Evolutionary conservation across 2,113 vertebrate genomes (phyloP).

Genomic region (Colius striatus): DNA sequence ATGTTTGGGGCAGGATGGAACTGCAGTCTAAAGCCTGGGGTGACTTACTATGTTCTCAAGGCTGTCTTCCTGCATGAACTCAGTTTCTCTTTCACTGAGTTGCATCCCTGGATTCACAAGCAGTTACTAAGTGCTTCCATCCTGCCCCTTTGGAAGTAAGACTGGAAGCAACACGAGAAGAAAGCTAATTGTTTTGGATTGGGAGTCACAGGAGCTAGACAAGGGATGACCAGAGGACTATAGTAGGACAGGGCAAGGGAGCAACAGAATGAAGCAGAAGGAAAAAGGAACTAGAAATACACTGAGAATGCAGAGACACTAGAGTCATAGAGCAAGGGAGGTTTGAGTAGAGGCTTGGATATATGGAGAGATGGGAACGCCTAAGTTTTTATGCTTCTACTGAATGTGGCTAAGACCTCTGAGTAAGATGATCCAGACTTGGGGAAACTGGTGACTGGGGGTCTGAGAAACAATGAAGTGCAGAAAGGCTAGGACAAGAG

Average conservation of each 20-base stretch:
- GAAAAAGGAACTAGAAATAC: neutral
- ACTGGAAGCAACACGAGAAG: neutral
- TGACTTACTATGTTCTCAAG: neutral
- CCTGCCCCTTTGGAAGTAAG: rapidly evolving
- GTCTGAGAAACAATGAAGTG: neutral
- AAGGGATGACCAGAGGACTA: neutral
- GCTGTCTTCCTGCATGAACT: neutral
- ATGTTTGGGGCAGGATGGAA: neutral
- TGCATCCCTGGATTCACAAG: neutral
- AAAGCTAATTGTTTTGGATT: neutral
- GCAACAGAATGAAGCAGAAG: neutral
- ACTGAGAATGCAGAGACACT: neutral
- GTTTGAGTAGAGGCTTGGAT: neutral
- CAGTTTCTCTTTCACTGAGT: neutral
- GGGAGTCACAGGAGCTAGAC: neutral
- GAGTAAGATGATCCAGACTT: neutral
- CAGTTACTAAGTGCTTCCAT: neutral
- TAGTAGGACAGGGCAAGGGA: neutral
- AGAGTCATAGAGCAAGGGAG: neutral
- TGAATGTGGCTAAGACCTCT: neutral
- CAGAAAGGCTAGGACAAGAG: neutral
- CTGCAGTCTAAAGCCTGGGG: neutral
- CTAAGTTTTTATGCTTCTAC: neutral
- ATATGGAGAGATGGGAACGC: neutral
- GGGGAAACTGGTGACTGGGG: neutral